Evolutionary conservation across 2,113 vertebrate species (phyloP).

Genomic region (Notiomystis cincta): DNA sequence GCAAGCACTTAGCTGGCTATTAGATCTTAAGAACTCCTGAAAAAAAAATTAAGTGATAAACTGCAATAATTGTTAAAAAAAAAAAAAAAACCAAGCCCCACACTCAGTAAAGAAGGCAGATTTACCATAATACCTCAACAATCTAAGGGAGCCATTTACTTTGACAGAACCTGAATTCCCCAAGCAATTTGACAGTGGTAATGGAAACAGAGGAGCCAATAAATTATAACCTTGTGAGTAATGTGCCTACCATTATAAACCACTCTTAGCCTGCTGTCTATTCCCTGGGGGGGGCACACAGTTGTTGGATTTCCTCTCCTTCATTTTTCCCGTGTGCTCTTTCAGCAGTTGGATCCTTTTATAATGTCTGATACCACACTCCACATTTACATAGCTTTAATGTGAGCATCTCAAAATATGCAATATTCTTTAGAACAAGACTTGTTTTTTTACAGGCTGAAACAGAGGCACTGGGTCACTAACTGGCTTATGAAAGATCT

Average conservation of each 20-base stretch:
- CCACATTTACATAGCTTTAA: not conserved
- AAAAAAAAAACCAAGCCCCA: not conserved
- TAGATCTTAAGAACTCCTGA: not conserved
- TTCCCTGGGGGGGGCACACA: not conserved
- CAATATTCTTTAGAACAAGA: not conserved
- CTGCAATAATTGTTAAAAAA: not conserved
- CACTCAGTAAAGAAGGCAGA: not conserved
- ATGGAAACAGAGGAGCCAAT: conserved; percentile 63
- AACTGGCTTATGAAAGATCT: not conserved
- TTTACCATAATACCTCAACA: conserved; percentile 26
- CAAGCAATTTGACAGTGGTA: not conserved
- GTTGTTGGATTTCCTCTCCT: conserved; percentile 13
- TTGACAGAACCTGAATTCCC: conserved; percentile 59
- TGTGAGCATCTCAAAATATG: not conserved
- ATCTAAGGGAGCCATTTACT: conserved; percentile 41
- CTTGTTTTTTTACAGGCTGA: not conserved
- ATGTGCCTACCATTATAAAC: conserved; percentile 51
- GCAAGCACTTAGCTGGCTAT: not conserved
- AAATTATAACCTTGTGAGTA: conserved; percentile 57
- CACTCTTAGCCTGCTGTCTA: conserved; percentile 32
- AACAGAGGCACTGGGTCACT: not conserved
- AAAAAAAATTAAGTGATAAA: not conserved
- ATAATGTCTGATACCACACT: not conserved
- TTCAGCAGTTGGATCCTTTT: not conserved
- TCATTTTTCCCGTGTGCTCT: not conserved